phyloP scores from a whole-genome alignment of 2,113 vertebrate genomes.

The rabbit (Oryctolagus cuniculus) region DNA sequence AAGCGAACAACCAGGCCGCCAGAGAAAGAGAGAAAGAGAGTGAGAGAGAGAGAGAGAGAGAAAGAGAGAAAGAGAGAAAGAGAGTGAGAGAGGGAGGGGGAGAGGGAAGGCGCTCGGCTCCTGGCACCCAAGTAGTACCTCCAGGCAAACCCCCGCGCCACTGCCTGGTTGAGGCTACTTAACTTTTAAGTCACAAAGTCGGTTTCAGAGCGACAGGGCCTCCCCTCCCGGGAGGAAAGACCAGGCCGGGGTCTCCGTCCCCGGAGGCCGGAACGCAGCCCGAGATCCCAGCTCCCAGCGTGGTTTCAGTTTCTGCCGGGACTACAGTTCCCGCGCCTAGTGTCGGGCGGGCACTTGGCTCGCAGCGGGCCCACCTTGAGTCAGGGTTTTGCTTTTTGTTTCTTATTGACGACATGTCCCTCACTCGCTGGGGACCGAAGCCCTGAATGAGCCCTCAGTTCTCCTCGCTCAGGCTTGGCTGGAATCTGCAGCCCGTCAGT shows the following conservation, averaged over 20 bases:
- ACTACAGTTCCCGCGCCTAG: slow-evolving; percentile 37
- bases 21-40: neutral
- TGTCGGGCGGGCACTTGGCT: slow-evolving; percentile 62
- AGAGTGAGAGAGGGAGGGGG: too few relatives aligned
- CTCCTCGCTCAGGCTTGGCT: neutral
- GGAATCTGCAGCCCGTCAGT: neutral
- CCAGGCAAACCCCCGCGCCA: neutral
- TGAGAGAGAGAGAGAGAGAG: too few relatives aligned
- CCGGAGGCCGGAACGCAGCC: too few relatives aligned
- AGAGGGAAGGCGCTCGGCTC: neutral
- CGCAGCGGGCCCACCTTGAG: slow-evolving; percentile 2
- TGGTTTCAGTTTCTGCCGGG: slow-evolving; percentile 21
- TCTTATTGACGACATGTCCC: slow-evolving; percentile 31
- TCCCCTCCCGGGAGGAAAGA: neutral
- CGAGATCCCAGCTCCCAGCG: too few relatives aligned
- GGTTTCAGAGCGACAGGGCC: neutral
- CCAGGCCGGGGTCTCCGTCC: too few relatives aligned
- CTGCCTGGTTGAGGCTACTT: neutral
- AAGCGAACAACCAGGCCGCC: neutral
- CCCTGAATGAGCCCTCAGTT: neutral
- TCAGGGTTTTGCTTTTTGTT: slow-evolving; percentile 52
- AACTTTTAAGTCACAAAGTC: neutral
- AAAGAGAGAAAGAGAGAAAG: too few relatives aligned
- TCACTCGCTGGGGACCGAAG: neutral
- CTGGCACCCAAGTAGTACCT: neutral